These are phyloP conservation scores for Vidua chalybeata DNA, from an alignment of 2,113 vertebrate genomes.

Conservation along the genomic window DNA sequence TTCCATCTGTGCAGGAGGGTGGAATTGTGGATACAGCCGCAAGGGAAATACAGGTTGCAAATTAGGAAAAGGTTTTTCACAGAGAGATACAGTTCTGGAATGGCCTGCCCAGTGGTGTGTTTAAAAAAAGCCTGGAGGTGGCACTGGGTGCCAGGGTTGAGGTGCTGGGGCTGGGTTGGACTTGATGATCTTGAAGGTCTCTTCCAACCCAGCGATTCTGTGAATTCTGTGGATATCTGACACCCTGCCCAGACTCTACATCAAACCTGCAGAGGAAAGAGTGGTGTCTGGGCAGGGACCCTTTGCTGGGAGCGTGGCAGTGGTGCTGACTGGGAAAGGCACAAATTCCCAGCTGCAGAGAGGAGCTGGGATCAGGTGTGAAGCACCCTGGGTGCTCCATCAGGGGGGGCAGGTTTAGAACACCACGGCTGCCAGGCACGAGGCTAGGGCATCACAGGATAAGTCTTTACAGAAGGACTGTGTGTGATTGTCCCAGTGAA, in stretches of 20 bases:
- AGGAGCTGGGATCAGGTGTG: neutral
- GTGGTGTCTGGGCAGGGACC: neutral
- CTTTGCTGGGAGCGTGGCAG: neutral
- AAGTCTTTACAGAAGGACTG: neutral
- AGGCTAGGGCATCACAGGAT: neutral
- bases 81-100: no score
- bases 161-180: no score
- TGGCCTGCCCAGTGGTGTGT: no score
- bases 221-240: neutral
- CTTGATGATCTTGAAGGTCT: no score
- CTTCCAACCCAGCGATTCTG: no score
- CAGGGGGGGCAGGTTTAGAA: neutral
- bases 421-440: rapidly evolving
- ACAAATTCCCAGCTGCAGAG: neutral
- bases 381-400: neutral
- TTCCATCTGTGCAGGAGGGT: neutral
- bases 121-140: no score
- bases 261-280: neutral
- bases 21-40: neutral
- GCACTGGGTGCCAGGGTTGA: no score
- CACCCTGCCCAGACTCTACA: neutral
- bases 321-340: neutral
- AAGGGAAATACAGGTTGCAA: no score
- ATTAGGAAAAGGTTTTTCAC: no score
- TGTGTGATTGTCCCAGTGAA: rapidly evolving